A percentile compares a stretch with the other conserved stretches of the same genome.
These are phyloP conservation scores for Monoplex corrugatus DNA, from an alignment of 2,888 invertebrate species.

Conservation along the genomic window DNA sequence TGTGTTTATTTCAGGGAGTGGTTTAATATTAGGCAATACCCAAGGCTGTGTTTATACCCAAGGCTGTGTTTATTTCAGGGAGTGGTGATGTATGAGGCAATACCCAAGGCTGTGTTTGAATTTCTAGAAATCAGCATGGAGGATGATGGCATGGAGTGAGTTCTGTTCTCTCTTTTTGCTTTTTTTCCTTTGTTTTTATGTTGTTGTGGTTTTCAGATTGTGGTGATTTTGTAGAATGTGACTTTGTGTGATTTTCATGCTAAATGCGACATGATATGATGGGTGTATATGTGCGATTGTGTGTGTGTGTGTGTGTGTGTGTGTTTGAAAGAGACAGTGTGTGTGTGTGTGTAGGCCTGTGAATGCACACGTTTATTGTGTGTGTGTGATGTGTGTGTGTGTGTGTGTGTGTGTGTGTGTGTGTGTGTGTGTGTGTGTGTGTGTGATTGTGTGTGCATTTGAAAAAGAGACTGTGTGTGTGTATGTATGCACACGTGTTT, in stretches of 20 bases:
- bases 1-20: too few relatives aligned
- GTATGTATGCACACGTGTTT: too few relatives aligned
- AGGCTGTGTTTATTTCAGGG: conserved; percentile 64
- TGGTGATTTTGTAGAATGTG: too few relatives aligned
- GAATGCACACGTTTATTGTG: not conserved
- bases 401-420: not conserved
- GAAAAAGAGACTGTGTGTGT: too few relatives aligned
- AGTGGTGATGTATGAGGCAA: conserved; percentile 66
- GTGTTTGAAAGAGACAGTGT: not conserved
- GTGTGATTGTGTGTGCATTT: not conserved
- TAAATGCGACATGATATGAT: too few relatives aligned
- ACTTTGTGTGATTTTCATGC: too few relatives aligned
- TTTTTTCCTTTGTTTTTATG: not conserved
- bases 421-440: not conserved
- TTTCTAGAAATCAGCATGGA: conserved; percentile 66
- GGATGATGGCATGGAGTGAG: conserved; percentile 60
- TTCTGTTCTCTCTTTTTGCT: not conserved
- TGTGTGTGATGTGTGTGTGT: not conserved
- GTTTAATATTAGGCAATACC: too few relatives aligned
- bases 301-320: not conserved
- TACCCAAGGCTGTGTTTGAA: conserved; percentile 69
- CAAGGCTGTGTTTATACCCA: not conserved
- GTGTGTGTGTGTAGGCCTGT: not conserved
- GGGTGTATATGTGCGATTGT: not conserved
- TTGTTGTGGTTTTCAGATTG: too few relatives aligned